Evolutionary conservation across 2,888 invertebrate species (phyloP), one percentile per base, ranked within the genome.

Genomic region (Pterostichus madidus): DNA sequence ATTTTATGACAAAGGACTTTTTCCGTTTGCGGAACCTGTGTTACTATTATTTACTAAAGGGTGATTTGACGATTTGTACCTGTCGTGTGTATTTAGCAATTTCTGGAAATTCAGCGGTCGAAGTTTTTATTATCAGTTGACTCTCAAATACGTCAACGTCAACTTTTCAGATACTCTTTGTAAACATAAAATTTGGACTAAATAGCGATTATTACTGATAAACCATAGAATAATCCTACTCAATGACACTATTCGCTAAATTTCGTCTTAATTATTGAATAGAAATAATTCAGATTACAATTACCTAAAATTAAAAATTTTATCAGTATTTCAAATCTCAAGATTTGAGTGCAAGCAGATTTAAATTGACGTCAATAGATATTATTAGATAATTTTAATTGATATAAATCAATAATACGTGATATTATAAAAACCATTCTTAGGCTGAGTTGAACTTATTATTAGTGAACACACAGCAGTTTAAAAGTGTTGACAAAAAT

Each of bases 291-390:
- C 11, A 77, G 13, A 77, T 35, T 77, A 59, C 53, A 35, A 39
- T 17, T 77, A 39, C 13, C 56, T 56, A 59, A 17, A 59, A 44
- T 78, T 35, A 10, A 73, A 44, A 75, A 32, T 5, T 15, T 79
- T 68, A 79, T 79, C 79, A 79, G 68, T 79, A 68, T 46, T 78
- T 46, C 1, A 79, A 46, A 64, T 64, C 49, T 17, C 5, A 52
- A 15, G 13, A 32, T 35, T 13, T 7, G 32, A 64, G 64, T 64
- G 35, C 17, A 49, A 8, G 44, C 10, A 13, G 10, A 56, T 78
- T 78, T 61, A 39, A 78, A 81, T 81, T 81, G 75, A 81, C 81
- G 81, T 81, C 81, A 81, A 75, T 75, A 56, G 75, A 75, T 75
- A 75, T 75, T 32, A 53, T 39, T 75, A 49, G 52, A 77, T 56